phyloP scores from a whole-genome alignment of 2,888 invertebrate species.

The Athrips mouffetella region DNA sequence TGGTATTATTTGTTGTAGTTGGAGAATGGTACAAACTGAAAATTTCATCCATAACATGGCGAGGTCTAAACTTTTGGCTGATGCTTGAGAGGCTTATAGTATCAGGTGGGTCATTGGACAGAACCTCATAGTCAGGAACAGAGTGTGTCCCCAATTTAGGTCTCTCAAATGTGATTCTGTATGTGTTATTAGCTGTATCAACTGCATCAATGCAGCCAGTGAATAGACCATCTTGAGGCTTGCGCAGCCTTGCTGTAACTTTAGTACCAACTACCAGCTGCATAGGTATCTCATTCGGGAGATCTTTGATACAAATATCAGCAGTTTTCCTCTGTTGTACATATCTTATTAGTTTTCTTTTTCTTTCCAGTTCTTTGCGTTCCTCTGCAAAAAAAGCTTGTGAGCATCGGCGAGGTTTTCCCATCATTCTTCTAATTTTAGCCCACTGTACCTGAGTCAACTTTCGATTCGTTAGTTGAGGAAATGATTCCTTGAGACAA shows the following conservation, averaged over 20 bases:
- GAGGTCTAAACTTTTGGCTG: slow-evolving; percentile 87
- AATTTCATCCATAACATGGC: slow-evolving; percentile 79
- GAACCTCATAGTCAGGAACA: slow-evolving; percentile 97
- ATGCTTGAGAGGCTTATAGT: slow-evolving; percentile 92
- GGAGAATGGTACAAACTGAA: slow-evolving; percentile 61
- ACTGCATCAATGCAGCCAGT: slow-evolving; percentile 97
- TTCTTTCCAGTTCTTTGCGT: slow-evolving; percentile 91
- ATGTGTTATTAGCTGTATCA: slow-evolving; percentile 95
- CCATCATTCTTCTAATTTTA: slow-evolving; percentile 96
- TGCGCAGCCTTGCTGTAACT: slow-evolving; percentile 92
- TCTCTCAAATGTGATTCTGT: slow-evolving; percentile 96
- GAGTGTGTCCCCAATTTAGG: slow-evolving; percentile 96
- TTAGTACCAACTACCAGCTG: slow-evolving; percentile 97
- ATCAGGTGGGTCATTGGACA: slow-evolving; percentile 94
- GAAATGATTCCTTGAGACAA: slow-evolving; percentile 95
- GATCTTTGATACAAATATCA: slow-evolving; percentile 89
- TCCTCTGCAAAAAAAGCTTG: slow-evolving; percentile 98
- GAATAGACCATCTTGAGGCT: slow-evolving; percentile 97
- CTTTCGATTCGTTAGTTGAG: slow-evolving; percentile 90
- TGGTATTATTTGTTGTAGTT: slow-evolving; percentile 50
- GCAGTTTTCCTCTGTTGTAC: slow-evolving; percentile 94
- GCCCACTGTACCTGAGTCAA: slow-evolving; percentile 96
- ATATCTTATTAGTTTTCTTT: slow-evolving; percentile 93
- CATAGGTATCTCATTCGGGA: slow-evolving; percentile 96
- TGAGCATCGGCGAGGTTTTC: slow-evolving; percentile 96